phyloP scores from a whole-genome alignment of 2,797 vertebrate species.

The Halcyon badia region DNA sequence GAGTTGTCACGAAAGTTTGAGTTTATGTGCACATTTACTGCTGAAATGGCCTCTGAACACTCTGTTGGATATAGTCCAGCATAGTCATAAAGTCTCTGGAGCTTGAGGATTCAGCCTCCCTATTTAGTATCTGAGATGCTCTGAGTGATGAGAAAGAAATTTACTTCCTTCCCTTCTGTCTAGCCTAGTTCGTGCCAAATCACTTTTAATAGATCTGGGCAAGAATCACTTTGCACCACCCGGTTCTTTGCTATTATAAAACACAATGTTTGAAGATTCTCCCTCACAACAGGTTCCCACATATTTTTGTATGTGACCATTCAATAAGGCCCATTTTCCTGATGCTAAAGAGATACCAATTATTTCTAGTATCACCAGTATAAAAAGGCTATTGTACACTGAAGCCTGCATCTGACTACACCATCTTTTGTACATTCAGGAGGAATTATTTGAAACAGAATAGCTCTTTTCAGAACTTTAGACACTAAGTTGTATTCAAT shows the following conservation, averaged over 20 bases:
- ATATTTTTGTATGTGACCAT: not conserved
- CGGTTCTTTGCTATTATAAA: not conserved
- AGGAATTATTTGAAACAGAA: not conserved
- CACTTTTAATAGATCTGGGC: not conserved
- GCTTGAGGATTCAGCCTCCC: not conserved
- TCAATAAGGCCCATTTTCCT: not conserved
- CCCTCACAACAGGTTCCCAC: not conserved
- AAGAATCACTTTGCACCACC: not conserved
- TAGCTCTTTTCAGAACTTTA: not conserved
- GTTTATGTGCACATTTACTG: not conserved
- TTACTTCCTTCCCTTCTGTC: slow-evolving; percentile 18
- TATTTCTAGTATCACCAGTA: not conserved
- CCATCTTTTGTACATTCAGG: not conserved
- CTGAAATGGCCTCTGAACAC: not conserved
- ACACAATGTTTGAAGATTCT: not conserved
- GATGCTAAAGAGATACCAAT: not conserved
- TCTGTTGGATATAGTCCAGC: not conserved
- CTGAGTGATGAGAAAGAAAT: slow-evolving; percentile 13
- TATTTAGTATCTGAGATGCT: not conserved
- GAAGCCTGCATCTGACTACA: not conserved
- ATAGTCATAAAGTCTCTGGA: not conserved
- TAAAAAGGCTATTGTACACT: not conserved
- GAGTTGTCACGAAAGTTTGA: not conserved
- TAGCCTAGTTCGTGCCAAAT: not conserved
- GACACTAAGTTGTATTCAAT: not conserved